These are phyloP conservation scores for Drosophila vallismaia DNA, from an alignment of 2,888 invertebrate genomes.

Conservation along the genomic window DNA sequence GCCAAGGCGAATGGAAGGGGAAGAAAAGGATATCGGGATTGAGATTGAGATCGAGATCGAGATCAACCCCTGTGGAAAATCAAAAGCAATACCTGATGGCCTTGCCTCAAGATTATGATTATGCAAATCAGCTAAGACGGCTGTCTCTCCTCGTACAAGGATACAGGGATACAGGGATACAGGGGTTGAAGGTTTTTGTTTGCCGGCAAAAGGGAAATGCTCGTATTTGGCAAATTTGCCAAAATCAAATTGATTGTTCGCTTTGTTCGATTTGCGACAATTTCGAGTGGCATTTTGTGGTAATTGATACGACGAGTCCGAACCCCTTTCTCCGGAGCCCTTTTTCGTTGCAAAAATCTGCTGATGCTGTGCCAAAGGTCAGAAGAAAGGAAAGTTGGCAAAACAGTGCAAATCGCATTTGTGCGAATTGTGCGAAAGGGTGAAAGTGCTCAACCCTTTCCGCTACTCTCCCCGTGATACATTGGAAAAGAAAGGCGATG, in stretches of 20 bases:
- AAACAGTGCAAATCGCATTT: slow-evolving; percentile 36
- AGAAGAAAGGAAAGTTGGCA: slow-evolving; percentile 64
- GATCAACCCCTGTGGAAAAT: slow-evolving; percentile 15
- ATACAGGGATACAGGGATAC: too few relatives aligned
- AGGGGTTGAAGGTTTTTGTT: too few relatives aligned
- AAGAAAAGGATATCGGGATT: neutral
- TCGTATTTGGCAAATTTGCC: slow-evolving; percentile 64
- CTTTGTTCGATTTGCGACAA: slow-evolving; percentile 65
- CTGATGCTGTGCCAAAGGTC: slow-evolving; percentile 32
- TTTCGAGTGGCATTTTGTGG: slow-evolving; percentile 74
- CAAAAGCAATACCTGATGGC: slow-evolving; percentile 51
- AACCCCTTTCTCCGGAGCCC: slow-evolving; percentile 5
- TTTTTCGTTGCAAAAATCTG: slow-evolving; percentile 50
- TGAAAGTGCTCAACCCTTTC: slow-evolving; percentile 31
- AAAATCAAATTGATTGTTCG: slow-evolving; percentile 68
- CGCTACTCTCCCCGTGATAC: neutral
- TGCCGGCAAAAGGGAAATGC: neutral
- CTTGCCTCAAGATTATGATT: slow-evolving; percentile 63
- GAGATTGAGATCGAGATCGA: slow-evolving; percentile 12
- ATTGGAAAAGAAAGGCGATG: neutral
- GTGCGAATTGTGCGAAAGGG: slow-evolving; percentile 13
- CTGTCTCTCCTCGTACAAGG: too few relatives aligned
- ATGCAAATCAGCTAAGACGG: slow-evolving; percentile 54
- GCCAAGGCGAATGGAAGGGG: neutral
- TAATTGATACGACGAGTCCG: slow-evolving; percentile 61